Evolutionary conservation across 2,113 vertebrate genomes (phyloP), one percentile per base, ranked within the genome.

Genomic region (Antennarius striatus): DNA sequence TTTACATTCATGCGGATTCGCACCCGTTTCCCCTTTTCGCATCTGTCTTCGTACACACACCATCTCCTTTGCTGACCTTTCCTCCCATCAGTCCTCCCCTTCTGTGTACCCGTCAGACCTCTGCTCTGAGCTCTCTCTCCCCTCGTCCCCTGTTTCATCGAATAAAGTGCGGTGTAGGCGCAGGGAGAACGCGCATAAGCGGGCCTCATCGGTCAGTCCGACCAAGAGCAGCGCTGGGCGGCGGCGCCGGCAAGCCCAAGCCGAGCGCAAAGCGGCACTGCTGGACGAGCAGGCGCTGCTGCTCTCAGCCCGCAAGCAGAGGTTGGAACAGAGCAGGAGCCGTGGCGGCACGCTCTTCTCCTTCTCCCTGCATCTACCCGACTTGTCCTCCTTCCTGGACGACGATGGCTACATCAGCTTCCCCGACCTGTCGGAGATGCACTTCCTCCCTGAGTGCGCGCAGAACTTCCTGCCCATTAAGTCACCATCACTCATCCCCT

Each of bases 331-430:
- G 79, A 86, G 91, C 80, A 92, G 82, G 79, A 3, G 72, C 1
- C 70, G 76, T 2, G 91, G 94, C 10, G 90, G 95, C 76, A 98
- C 95, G 0, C 91, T 98, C 66, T 99, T 99, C 86, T 99, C 97
- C 88, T 97, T 99, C 96, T 99, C 97, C 89, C 94, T 99, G 88
- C 98, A 99, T 91, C 95, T 99, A 80, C 98, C 98, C 3, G 95
- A 95, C 81, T 90, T 99, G 71, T 94, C 96, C 56, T 92, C 96
- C 71, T 89, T 97, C 75, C 87, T 99, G 84, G 98, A 99, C 63
- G 97, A 98, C 0, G 96, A 99, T 6, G 98, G 98, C 78, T 99
- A 99, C 90, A 91, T 99, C 82, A 95, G 94, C 0, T 98, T 99
- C 81, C 98, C 98, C 61, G 96, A 92, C 85, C 91, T 98, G 72